Evolutionary conservation across 2,797 vertebrate genomes (phyloP), one percentile per base, ranked within the genome.

Genomic region (Acrossocheilus fasciatus): DNA sequence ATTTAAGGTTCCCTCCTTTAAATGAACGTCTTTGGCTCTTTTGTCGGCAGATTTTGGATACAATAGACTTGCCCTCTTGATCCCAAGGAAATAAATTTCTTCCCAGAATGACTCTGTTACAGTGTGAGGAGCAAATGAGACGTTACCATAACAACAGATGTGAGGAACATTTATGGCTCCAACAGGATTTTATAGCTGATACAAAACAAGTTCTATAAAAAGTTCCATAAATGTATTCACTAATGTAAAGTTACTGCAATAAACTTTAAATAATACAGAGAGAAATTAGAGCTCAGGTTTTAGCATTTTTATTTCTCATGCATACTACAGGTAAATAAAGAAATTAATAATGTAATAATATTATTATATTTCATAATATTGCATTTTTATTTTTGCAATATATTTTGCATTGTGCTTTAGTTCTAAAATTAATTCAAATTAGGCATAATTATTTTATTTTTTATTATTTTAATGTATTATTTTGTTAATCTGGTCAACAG

Each of bases 1-100:
- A 87, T 90, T 90, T 88, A 90, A 87, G 66, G 83, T 82, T 84
- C 47, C 41, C 73, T 70, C 52, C 87, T 81, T 86, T 41, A 86
- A 90, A 88, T 83, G 72, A 83, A 86, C 80, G 69, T 80, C 83
- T 84, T 62, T 41, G 69, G 39, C 73, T 79, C 73, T 86, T 85
- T 80, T 90, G 79, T 76, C 26, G 62, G 76, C 70, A 45, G 75
- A 59, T 70, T 85, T 85, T 83, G 62, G 15, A 75, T 43, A 66
- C 79, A 57, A 59, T 88, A 36, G 62, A 72, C 72, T 52, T 11
- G 23, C 39, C 57, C 72, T 84, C 75, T 90, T 87, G 59, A 80
- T 57, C 52, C 75, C 68, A 17, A 54, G 30, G 34, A 82, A 80
- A 87, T 88, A 76, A 72, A 87, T 83, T 39, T 82, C 86, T 87